Percentiles rank a stretch among this genome's conserved stretches.
These are phyloP conservation scores for Caenorhabditis plicata DNA, from an alignment of 2,888 invertebrate species.

Conservation along the genomic window DNA sequence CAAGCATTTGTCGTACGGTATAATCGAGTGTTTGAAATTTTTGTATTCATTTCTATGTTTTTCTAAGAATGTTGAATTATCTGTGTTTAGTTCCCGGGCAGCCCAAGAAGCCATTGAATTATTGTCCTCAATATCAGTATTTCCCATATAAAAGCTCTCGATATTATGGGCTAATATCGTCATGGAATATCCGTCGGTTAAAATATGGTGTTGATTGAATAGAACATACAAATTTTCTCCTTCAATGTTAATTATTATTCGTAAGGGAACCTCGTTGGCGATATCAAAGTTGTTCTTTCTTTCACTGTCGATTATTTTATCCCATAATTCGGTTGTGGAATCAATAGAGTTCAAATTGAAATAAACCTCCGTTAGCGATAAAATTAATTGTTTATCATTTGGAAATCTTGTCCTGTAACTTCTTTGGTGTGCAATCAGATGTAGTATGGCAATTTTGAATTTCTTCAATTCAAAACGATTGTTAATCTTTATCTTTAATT, in stretches of 20 bases:
- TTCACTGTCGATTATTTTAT: conserved; percentile 4
- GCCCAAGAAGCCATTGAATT: neutral
- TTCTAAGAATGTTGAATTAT: neutral
- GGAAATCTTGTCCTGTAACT: conserved; percentile 39
- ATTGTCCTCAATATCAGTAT: neutral
- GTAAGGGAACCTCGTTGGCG: conserved; percentile 11
- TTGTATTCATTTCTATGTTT: neutral
- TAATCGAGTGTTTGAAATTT: conserved; percentile 4
- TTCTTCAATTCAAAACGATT: conserved; percentile 12
- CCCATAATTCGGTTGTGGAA: too few relatives aligned
- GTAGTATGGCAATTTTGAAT: conserved; percentile 21
- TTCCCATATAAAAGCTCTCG: conserved; percentile 12
- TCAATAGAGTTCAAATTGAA: conserved; percentile 10
- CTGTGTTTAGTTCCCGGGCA: neutral
- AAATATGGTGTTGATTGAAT: conserved; percentile 58
- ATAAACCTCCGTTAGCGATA: conserved; percentile 47
- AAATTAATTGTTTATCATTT: conserved; percentile 28
- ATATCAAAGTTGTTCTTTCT: conserved; percentile 21
- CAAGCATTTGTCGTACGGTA: conserved; percentile 23
- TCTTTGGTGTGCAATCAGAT: conserved; percentile 40
- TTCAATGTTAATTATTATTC: conserved; percentile 15
- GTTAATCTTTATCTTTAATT: conserved; percentile 25
- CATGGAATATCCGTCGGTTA: conserved; percentile 64
- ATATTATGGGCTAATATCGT: conserved; percentile 51
- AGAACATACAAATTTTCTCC: conserved; percentile 23